A percentile compares a stretch with the other conserved stretches of the same genome.
Conservation (phyloP, 1,140 invertebrate species). For the Micrasema longulum region DNA sequence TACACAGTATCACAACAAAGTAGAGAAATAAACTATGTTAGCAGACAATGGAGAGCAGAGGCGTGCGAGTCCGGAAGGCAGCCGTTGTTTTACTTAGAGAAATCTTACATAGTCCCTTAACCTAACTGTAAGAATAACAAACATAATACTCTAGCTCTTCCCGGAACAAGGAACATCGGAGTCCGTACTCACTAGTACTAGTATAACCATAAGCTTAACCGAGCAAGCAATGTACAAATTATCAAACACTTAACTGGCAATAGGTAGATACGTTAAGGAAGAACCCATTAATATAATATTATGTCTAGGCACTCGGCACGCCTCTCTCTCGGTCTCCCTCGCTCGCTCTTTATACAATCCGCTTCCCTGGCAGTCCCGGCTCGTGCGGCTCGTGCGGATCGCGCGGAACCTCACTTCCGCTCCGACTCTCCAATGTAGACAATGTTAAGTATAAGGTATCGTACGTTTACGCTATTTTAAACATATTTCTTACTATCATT, state of each 20-base stretch:
- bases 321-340: constrained; percentile 14
- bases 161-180: constrained; percentile 51
- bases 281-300: constrained; percentile 52
- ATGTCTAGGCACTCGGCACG: constrained; percentile 34
- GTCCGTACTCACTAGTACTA: constrained; percentile 35
- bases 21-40: constrained; percentile 55
- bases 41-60: constrained; percentile 30
- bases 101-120: constrained; percentile 52
- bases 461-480: constrained; percentile 53
- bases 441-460: constrained; percentile 53
- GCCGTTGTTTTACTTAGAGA: constrained; percentile 44
- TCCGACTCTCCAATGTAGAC: constrained; percentile 51
- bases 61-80: constrained; percentile 46
- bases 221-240: constrained; percentile 53
- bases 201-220: constrained; percentile 48
- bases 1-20: constrained; percentile 53
- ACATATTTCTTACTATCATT: constrained; percentile 53
- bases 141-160: constrained; percentile 45
- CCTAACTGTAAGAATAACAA: constrained; percentile 53
- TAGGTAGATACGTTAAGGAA: constrained; percentile 48
- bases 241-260: constrained; percentile 55
- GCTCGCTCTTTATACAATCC: constrained; percentile 52
- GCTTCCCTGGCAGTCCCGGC: too few species aligned
- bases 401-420: too few species aligned
- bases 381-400: too few species aligned